Evolutionary conservation across 1,140 invertebrate species (phyloP).

Genomic region (Leptoteleia sp.): DNA sequence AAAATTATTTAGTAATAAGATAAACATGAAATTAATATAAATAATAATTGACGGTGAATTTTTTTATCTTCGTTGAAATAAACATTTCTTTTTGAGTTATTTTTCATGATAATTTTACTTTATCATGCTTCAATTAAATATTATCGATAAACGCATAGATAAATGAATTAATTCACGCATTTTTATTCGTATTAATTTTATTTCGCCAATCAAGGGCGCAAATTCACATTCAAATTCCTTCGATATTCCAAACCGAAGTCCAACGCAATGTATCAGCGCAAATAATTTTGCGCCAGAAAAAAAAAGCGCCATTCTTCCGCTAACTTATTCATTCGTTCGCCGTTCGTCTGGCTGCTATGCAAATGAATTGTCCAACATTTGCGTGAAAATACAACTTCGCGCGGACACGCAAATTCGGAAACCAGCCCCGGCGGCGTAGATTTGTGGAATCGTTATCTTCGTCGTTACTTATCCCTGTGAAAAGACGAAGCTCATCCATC

Average conservation of each 20-base stretch:
- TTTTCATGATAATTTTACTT: too few relatives aligned
- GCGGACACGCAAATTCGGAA: neutral
- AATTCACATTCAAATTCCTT: neutral
- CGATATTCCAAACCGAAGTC: too few relatives aligned
- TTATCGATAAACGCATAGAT: too few relatives aligned
- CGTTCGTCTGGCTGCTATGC: neutral
- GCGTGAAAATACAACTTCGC: slow-evolving; percentile 15
- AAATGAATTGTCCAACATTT: slow-evolving; percentile 7
- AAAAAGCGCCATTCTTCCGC: neutral
- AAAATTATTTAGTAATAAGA: too few relatives aligned
- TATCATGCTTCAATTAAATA: too few relatives aligned
- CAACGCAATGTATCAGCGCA: neutral
- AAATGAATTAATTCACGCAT: neutral
- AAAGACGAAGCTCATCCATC: slow-evolving; percentile 3
- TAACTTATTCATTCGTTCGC: slow-evolving; percentile 7
- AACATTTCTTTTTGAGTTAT: too few relatives aligned
- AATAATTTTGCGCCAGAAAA: neutral
- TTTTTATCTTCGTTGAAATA: too few relatives aligned
- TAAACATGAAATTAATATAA: too few relatives aligned
- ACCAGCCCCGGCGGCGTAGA: neutral
- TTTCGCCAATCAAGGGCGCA: too few relatives aligned
- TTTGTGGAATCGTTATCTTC: neutral
- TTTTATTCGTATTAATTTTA: neutral
- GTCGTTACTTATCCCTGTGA: slow-evolving; percentile 14
- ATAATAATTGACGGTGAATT: too few relatives aligned